These are phyloP conservation scores for Hippasteria phrygiana DNA, from an alignment of 53 echinoderm and acorn worm species.

Conservation along the genomic window DNA sequence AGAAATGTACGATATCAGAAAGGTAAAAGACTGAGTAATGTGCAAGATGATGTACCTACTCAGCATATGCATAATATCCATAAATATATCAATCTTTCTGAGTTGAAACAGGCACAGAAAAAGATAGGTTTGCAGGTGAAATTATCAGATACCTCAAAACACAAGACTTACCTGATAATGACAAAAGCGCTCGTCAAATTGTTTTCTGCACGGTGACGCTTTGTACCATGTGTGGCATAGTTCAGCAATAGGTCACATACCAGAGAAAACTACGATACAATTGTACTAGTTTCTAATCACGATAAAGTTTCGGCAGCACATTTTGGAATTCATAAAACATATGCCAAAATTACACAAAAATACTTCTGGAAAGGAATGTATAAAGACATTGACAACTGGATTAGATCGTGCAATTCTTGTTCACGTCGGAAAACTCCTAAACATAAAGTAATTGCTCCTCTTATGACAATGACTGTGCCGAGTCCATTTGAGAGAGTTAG, in stretches of 20 bases:
- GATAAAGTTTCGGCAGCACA: too few relatives aligned
- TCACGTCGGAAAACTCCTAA: too few relatives aligned
- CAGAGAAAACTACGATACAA: constrained; percentile 32
- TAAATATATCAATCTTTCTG: not conserved
- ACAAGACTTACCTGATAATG: constrained; percentile 22
- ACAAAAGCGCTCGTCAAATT: constrained; percentile 39
- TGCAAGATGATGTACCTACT: not conserved
- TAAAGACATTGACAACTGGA: too few relatives aligned
- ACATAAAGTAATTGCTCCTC: too few relatives aligned
- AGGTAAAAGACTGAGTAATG: constrained; percentile 9
- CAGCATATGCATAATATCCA: constrained; percentile 19
- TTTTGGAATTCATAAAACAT: too few relatives aligned
- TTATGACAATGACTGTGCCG: too few relatives aligned
- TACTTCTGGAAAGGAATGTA: too few relatives aligned
- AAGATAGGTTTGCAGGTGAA: constrained; percentile 9
- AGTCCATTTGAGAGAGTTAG: too few relatives aligned
- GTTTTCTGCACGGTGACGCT: constrained; percentile 23
- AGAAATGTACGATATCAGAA: constrained; percentile 31
- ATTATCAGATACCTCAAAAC: constrained; percentile 21
- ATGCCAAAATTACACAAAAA: too few relatives aligned
- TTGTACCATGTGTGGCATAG: constrained; percentile 41
- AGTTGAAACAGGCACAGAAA: not conserved
- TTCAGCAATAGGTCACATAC: constrained; percentile 9
- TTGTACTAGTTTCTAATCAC: too few relatives aligned
- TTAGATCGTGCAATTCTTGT: too few relatives aligned